Evolutionary conservation across 2,888 invertebrate genomes (phyloP), one percentile per base, ranked within the genome.

Genomic region (Acanthococcus lagerstroemiae): DNA sequence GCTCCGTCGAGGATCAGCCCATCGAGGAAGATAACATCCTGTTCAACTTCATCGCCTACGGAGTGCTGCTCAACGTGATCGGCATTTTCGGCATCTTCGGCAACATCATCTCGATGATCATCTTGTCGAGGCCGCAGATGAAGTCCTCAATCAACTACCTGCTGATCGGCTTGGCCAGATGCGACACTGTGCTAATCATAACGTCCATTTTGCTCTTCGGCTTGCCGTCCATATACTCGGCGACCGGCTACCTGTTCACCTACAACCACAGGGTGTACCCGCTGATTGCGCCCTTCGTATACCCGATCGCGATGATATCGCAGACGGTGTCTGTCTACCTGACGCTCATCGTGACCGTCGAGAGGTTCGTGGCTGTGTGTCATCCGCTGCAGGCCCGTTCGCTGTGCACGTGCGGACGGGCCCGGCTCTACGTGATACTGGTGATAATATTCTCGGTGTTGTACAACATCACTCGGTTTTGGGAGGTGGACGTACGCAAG

Each of bases 291-390:
- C 86, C 86, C 15, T 82, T 84, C 71, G 82, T 89, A 26, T 92
- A 85, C 76, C 94, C 95, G 19, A 76, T 94, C 46, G 92, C 90
- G 6, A 83, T 89, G 76, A 87, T 87, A 22, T 88, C 90, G 65
- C 94, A 96, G 78, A 94, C 95, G 69, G 90, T 92, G 68, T 93
- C 95, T 60, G 92, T 94, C 66, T 96, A 95, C 80, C 82, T 96
- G 74, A 83, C 83, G 1, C 77, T 82, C 55, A 80, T 80, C 4
- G 82, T 83, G 68, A 82, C 82, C 1, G 75, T 81, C 44, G 83
- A 83, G 71, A 83, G 96, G 65, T 97, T 94, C 80, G 92, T 95
- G 69, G 95, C 95, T 3, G 91, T 92, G 30, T 91, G 91, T 74
- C 90, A 90, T 75, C 95, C 95, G 0, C 80, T 96, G 58, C 83